Evolutionary conservation across 2,888 invertebrate genomes (phyloP), one percentile per base, ranked within the genome.

Genomic region (Drosophila infuscata): DNA sequence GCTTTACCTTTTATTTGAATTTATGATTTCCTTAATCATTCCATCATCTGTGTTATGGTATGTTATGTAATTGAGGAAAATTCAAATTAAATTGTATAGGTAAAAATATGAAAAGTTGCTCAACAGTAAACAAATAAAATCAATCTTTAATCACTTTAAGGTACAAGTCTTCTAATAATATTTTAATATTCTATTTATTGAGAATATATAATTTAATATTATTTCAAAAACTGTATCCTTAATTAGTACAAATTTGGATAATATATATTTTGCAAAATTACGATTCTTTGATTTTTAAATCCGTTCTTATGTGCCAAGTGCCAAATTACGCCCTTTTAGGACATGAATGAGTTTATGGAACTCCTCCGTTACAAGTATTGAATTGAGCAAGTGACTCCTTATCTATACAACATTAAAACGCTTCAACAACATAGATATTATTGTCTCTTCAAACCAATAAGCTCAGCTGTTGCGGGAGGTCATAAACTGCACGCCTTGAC

Each of bases 401-500:
- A 12, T 7, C 20, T 20, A 46, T 20, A 20, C 20, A 20, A 46
- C 20, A 46, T 7, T 46, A 12, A 20, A 20, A 15, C 3, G 7
- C 20, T 20, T 7, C 7, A 20, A 20, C 0, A 20, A 2, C 12
- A 3, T 7, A 12, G 12, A 46, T 20, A 46, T 46, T 46, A 46
- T 46, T 46, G 46, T 46, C 3, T 20, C 7, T 46, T 20, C 0
- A 20, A 20, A 12, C 46, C 72, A 79, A 83, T 73, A 83, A 67
- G 53, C 58, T 62, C 83, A 86, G 70, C 76, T 84, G 70, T 70
- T 56, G 33, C 63, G 52, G 33, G n/a, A n/a, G 25, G 15, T 69
- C 69, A 71, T 87, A 81, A 83, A 81, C 68, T 68, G 52, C 69
- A 76, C 35, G 29, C 33, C 2, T n/a, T 66, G 60, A 11, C 25